Conservation (phyloP, 2,888 invertebrate species). For the Tipula helvola region DNA sequence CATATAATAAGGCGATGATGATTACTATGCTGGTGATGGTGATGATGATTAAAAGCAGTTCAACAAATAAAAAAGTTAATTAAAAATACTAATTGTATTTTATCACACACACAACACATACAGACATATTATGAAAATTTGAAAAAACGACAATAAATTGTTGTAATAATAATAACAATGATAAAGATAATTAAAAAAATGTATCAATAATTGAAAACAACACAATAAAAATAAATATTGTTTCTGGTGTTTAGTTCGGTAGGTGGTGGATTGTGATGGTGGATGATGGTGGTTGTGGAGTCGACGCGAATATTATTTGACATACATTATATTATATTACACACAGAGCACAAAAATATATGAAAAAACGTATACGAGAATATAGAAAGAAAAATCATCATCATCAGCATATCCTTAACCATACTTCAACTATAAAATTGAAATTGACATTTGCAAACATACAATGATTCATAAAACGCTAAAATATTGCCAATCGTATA, state of each 20-base stretch:
- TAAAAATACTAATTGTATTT: neutral
- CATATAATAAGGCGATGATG: neutral
- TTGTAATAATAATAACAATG: neutral
- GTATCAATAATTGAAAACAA: conserved; percentile 4
- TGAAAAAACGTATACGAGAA: neutral
- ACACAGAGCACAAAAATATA: neutral
- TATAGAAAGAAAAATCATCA: neutral
- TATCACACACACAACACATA: neutral
- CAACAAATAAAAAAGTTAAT: neutral
- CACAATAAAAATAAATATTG: neutral
- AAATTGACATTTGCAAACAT: neutral
- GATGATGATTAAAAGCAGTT: neutral
- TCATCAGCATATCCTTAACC: neutral
- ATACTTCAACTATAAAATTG: neutral
- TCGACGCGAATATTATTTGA: neutral
- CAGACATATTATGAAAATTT: neutral
- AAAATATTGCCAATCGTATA: neutral
- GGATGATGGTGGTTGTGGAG: neutral
- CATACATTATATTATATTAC: neutral
- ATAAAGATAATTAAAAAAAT: neutral
- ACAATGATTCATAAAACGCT: neutral
- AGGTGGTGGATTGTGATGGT: neutral
- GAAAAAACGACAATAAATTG: neutral
- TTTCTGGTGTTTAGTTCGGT: neutral
- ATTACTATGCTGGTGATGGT: neutral